These are phyloP conservation scores for Ciconia maguari DNA, from an alignment of 2,113 vertebrate genomes.

Conservation along the genomic window DNA sequence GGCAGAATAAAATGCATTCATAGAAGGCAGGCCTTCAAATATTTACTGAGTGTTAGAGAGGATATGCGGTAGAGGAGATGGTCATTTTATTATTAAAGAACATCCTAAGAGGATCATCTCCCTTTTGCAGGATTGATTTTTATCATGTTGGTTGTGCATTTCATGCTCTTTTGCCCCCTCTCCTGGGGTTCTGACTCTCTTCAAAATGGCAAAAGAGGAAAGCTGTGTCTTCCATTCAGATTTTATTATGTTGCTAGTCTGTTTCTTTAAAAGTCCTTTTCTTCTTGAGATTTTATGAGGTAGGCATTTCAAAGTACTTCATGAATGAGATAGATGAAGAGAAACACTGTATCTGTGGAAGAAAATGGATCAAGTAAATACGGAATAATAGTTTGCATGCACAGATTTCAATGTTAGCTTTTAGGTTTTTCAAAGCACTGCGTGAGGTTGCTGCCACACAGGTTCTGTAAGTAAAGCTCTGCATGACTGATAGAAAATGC, in stretches of 20 bases:
- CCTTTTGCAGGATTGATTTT: neutral
- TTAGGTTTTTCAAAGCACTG: neutral
- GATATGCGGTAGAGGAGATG: neutral
- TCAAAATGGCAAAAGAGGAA: neutral
- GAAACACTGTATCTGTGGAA: neutral
- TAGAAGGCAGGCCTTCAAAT: neutral
- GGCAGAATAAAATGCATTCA: neutral
- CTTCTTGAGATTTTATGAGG: neutral
- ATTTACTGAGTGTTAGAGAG: neutral
- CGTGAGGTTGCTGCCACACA: neutral
- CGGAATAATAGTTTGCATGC: neutral
- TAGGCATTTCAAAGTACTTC: neutral
- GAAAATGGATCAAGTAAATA: neutral
- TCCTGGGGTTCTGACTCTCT: neutral
- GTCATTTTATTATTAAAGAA: neutral
- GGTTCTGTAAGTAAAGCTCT: neutral
- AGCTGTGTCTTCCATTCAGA: neutral
- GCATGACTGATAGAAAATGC: neutral
- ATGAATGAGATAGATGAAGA: neutral
- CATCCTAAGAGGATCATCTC: neutral
- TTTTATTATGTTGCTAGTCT: neutral
- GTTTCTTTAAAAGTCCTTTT: neutral
- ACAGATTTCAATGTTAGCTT: neutral
- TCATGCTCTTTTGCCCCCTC: neutral
- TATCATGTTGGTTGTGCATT: neutral